A percentile compares a stretch with the other conserved stretches of the same genome.
Evolutionary conservation across 2,113 vertebrate genomes (phyloP).

Genomic region (Lagopus leucura): DNA sequence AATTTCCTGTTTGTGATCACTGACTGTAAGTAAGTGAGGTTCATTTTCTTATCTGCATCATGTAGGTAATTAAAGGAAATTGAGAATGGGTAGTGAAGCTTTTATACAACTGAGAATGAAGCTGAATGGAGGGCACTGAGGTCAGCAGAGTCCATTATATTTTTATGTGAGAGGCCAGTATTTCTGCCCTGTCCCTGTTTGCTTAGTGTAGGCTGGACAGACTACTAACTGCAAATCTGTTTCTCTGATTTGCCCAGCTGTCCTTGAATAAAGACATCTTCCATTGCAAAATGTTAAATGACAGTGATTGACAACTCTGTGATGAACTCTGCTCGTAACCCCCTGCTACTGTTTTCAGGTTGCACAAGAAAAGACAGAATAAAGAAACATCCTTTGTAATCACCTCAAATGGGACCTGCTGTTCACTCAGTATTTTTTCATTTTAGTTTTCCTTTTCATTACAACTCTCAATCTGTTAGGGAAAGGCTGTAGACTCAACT

Average conservation of each 20-base stretch:
- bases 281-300: conserved; percentile 83
- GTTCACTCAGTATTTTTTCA: conserved; percentile 81
- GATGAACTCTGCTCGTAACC: conserved; percentile 84
- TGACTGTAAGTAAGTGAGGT: conserved; percentile 81
- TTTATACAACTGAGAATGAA: conserved; percentile 85
- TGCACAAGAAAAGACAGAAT: conserved; percentile 82
- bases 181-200: conserved; percentile 85
- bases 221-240: conserved; percentile 87
- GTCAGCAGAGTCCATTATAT: conserved; percentile 86
- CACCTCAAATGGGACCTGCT: conserved; percentile 83
- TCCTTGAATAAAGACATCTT: conserved; percentile 85
- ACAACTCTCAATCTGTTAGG: conserved; percentile 78
- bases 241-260: conserved; percentile 89
- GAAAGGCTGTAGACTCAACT: conserved; percentile 63
- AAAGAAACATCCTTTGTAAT: conserved; percentile 85
- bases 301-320: conserved; percentile 86
- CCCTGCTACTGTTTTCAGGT: conserved; percentile 87
- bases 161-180: conserved; percentile 82
- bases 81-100: conserved; percentile 88
- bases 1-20: conserved; percentile 87
- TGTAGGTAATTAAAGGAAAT: conserved; percentile 93
- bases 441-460: conserved; percentile 78
- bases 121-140: conserved; percentile 85
- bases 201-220: conserved; percentile 84
- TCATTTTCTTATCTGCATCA: conserved; percentile 90